Conservation (phyloP, 1,140 invertebrate genomes). For the Vollenhovia emeryi region DNA sequence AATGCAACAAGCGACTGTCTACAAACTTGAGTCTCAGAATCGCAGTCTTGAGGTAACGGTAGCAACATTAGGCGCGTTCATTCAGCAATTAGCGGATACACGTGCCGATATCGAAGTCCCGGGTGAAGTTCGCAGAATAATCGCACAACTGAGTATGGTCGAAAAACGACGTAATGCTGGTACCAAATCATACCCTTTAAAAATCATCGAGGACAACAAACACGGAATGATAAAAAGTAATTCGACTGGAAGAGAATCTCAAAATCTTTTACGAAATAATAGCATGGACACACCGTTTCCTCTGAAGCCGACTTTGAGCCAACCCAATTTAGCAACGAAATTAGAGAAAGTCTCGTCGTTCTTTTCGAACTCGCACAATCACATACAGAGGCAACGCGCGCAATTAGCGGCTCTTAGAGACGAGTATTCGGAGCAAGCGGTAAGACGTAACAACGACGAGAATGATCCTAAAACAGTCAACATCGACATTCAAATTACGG, state of each 20-base stretch:
- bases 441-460: constrained; percentile 75
- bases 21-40: constrained; percentile 88
- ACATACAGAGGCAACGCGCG: constrained; percentile 86
- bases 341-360: constrained; percentile 86
- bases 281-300: constrained; percentile 79
- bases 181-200: constrained; percentile 84
- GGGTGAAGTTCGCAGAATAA: constrained; percentile 88
- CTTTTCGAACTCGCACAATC: constrained; percentile 88
- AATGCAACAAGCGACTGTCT: constrained; percentile 86
- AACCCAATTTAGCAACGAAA: constrained; percentile 83
- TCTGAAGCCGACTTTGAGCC: constrained; percentile 83
- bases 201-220: constrained; percentile 86
- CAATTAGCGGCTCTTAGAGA: constrained; percentile 78
- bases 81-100: constrained; percentile 87
- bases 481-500: constrained; percentile 83
- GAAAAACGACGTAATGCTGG: constrained; percentile 83
- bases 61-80: constrained; percentile 87
- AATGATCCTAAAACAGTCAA: constrained; percentile 83
- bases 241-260: constrained; percentile 79
- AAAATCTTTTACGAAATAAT: constrained; percentile 75
- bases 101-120: constrained; percentile 88
- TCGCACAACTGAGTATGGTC: constrained; percentile 86
- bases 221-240: constrained; percentile 84
- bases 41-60: constrained; percentile 89
- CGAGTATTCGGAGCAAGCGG: constrained; percentile 64